Percentiles rank a stretch among this genome's conserved stretches.
These are phyloP conservation scores for Corythornis cristatus DNA, from an alignment of 2,113 vertebrate genomes.

Conservation along the genomic window DNA sequence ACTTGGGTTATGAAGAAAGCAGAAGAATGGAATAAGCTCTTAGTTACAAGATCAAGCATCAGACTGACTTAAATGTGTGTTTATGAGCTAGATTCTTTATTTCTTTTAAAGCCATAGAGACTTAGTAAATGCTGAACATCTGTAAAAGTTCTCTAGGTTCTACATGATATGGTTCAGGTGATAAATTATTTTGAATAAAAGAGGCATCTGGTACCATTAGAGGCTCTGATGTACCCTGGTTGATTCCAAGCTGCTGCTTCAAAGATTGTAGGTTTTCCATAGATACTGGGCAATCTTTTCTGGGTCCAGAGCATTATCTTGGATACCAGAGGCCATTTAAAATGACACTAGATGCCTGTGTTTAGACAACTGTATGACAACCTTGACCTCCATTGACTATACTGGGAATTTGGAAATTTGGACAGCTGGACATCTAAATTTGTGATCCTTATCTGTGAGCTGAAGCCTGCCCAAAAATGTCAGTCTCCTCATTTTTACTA, in stretches of 20 bases:
- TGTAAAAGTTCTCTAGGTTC: neutral
- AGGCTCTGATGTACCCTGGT: neutral
- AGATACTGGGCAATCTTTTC: neutral
- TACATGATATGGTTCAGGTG: neutral
- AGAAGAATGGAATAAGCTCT: neutral
- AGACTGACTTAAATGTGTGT: neutral
- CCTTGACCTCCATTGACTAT: neutral
- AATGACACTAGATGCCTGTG: neutral
- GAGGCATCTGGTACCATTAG: neutral
- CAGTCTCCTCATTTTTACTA: neutral
- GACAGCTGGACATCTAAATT: neutral
- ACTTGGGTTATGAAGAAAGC: neutral
- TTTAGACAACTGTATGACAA: neutral
- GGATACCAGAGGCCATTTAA: neutral
- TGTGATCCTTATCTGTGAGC: neutral
- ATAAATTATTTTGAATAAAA: neutral
- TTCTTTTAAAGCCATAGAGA: neutral
- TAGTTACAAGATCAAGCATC: neutral
- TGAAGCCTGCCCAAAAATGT: neutral
- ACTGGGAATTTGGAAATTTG: neutral
- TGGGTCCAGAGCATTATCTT: neutral
- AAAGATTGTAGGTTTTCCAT: neutral
- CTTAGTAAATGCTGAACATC: neutral
- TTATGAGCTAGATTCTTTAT: neutral
- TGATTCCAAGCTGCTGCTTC: neutral